Conservation (phyloP, 2,888 invertebrate genomes). For the Hoplodrina ambigua region DNA sequence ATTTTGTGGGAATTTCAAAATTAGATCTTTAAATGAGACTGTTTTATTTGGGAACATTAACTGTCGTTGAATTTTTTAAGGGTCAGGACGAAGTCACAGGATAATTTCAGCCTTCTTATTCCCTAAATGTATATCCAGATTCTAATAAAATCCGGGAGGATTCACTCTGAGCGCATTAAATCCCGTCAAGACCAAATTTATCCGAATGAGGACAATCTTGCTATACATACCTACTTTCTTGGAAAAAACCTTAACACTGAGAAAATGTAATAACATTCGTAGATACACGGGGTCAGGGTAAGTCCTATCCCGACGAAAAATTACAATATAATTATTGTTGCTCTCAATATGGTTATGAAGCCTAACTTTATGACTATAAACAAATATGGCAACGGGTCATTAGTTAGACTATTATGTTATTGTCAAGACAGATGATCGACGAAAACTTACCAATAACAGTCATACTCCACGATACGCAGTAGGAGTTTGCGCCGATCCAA, state of each 20-base stretch:
- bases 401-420: no score
- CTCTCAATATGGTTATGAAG: background rate
- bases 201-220: slow-evolving; percentile 29
- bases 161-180: slow-evolving; percentile 36
- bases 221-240: slow-evolving; percentile 17
- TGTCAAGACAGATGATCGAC: background rate
- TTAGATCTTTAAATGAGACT: background rate
- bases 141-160: slow-evolving; percentile 35
- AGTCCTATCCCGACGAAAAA: background rate
- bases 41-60: background rate
- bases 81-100: background rate
- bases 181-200: slow-evolving; percentile 27
- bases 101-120: slow-evolving; percentile 1
- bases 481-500: slow-evolving; percentile 96
- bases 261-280: slow-evolving; percentile 14
- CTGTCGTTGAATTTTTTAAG: background rate
- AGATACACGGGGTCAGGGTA: slow-evolving; percentile 1
- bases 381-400: no score
- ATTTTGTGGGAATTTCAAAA: background rate
- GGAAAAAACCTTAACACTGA: slow-evolving; percentile 4
- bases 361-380: background rate
- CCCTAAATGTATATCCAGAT: slow-evolving; percentile 29
- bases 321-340: background rate
- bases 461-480: slow-evolving; percentile 98
- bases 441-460: slow-evolving; percentile 93